Conservation (phyloP, 2,113 vertebrate species). For the Eptesicus fuscus region DNA sequence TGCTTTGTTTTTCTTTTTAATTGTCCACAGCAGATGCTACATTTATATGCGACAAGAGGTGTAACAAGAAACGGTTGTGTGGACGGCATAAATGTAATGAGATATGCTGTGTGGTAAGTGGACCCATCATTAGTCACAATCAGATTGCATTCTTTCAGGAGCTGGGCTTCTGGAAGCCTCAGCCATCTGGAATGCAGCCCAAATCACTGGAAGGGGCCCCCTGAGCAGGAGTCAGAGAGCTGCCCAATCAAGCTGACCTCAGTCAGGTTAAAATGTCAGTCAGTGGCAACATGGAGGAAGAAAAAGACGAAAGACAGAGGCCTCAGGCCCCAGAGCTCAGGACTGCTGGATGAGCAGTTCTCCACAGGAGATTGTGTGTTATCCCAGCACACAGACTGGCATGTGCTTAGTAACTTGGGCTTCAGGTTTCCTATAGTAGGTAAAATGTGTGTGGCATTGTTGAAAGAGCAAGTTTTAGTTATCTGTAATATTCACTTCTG, state of each 20-base stretch:
- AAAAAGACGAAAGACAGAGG: neutral
- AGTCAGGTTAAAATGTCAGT: neutral
- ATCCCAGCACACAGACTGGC: neutral
- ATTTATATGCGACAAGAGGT: slow-evolving; percentile 95
- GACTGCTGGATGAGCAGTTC: neutral
- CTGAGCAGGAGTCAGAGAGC: neutral
- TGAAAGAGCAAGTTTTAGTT: neutral
- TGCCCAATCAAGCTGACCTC: neutral
- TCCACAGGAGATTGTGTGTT: neutral
- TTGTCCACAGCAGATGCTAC: slow-evolving; percentile 84
- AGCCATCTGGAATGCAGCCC: neutral
- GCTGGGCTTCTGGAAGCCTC: slow-evolving; percentile 13
- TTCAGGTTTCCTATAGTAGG: neutral
- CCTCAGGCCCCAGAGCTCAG: neutral
- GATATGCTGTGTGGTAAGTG: slow-evolving; percentile 96
- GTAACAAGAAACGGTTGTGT: slow-evolving; percentile 95
- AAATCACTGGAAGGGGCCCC: neutral
- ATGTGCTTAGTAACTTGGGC: neutral
- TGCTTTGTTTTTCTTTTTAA: slow-evolving; percentile 51
- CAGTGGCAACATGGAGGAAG: neutral
- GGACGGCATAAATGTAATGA: slow-evolving; percentile 97
- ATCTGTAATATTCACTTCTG: neutral
- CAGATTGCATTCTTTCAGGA: neutral
- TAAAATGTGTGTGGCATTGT: neutral
- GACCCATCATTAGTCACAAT: neutral